Percentiles rank a stretch among this genome's conserved stretches.
These are phyloP conservation scores for Tapera naevia DNA, from an alignment of 2,797 vertebrate genomes.

Conservation along the genomic window DNA sequence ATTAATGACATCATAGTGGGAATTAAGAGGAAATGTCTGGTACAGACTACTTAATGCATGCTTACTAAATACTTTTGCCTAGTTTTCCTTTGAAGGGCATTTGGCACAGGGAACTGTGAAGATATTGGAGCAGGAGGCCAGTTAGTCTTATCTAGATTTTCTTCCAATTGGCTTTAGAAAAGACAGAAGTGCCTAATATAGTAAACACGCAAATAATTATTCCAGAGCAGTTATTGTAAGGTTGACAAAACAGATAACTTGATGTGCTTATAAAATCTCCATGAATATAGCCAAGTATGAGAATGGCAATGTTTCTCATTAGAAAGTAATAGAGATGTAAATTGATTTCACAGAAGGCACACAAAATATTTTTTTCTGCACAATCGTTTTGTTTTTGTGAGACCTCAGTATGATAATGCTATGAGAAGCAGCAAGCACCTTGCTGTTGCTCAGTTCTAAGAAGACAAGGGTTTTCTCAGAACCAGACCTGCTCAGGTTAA, in stretches of 20 bases:
- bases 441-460: not conserved
- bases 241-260: not conserved
- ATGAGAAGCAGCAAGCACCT: not conserved
- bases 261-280: not conserved
- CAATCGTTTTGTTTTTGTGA: constrained; percentile 7
- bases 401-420: not conserved
- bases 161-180: constrained; percentile 12
- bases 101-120: not conserved
- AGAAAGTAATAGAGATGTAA: constrained; percentile 37
- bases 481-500: not conserved
- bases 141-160: not conserved
- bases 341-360: constrained; percentile 36
- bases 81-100: constrained; percentile 13
- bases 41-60: not conserved
- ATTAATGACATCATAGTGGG: not conserved
- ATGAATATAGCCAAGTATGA: constrained; percentile 3
- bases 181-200: not conserved
- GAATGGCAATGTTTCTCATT: constrained; percentile 30
- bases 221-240: not conserved
- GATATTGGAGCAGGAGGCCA: not conserved
- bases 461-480: not conserved
- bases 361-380: not conserved
- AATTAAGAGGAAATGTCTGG: not conserved
- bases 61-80: not conserved
- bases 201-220: not conserved